phyloP scores from a whole-genome alignment of 1,140 invertebrate species.

The Saccostrea glomerata region DNA sequence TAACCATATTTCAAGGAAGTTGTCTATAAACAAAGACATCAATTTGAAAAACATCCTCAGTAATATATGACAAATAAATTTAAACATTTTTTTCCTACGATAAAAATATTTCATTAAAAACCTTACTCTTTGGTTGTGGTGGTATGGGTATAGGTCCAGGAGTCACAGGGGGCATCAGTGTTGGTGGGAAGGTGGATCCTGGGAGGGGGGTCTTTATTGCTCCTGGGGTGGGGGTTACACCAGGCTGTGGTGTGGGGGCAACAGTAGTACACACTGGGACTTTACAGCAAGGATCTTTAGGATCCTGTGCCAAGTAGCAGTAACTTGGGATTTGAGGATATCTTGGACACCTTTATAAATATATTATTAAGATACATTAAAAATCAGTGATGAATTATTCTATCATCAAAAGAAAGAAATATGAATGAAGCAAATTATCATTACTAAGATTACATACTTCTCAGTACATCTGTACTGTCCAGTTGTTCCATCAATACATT shows the following conservation, averaged over 20 bases:
- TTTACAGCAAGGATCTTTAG: slow-evolving; percentile 67
- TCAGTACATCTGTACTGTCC: slow-evolving; percentile 67
- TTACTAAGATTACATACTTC: slow-evolving; percentile 50
- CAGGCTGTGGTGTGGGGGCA: slow-evolving; percentile 50
- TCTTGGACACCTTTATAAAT: slow-evolving; percentile 61
- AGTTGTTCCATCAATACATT: slow-evolving; percentile 62
- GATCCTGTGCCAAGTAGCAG: slow-evolving; percentile 64
- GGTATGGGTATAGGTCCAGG: slow-evolving; percentile 52
- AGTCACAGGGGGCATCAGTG: slow-evolving; percentile 40
- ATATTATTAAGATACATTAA: no score
- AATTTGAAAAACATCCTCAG: neutral
- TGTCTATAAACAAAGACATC: neutral
- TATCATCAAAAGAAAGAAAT: no score
- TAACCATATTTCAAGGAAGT: neutral
- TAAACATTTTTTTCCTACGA: no score
- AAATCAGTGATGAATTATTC: no score
- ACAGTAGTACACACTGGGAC: slow-evolving; percentile 56
- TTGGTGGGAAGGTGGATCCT: slow-evolving; percentile 47
- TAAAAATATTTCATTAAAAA: neutral
- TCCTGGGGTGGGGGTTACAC: slow-evolving; percentile 52
- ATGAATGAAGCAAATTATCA: neutral
- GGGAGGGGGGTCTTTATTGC: slow-evolving; percentile 48
- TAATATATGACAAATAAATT: no score
- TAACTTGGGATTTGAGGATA: slow-evolving; percentile 63
- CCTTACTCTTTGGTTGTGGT: slow-evolving; percentile 52